Percentiles rank a stretch among this genome's conserved stretches.
Conservation (phyloP, 2,888 invertebrate genomes). For the Stomorhina lunata region DNA sequence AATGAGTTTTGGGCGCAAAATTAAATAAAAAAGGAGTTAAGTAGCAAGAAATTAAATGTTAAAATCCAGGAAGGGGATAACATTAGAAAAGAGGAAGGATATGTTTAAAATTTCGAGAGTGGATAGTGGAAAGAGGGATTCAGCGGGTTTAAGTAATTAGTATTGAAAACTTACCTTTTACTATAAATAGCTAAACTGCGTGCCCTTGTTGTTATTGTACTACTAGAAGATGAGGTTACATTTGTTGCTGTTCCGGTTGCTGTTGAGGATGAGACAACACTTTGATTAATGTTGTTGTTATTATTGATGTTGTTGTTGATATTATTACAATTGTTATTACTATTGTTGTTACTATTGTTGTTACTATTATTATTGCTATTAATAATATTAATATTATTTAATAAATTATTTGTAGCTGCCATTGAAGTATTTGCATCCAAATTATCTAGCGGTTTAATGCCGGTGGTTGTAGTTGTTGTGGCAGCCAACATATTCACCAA, state of each 20-base stretch:
- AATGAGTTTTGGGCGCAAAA: neutral
- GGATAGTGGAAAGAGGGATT: neutral
- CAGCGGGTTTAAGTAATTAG: neutral
- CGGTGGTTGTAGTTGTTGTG: conserved; percentile 34
- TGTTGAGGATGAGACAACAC: conserved; percentile 66
- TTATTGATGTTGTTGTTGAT: conserved; percentile 69
- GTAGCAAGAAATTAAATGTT: no score
- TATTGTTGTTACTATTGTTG: conserved; percentile 50
- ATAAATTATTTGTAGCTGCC: conserved; percentile 65
- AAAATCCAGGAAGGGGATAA: no score
- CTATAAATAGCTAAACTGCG: conserved; percentile 79
- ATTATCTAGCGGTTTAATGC: conserved; percentile 38
- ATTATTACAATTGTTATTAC: conserved; percentile 66
- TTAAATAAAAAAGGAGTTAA: no score
- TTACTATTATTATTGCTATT: conserved; percentile 55
- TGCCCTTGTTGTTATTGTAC: conserved; percentile 73
- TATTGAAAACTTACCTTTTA: conserved; percentile 77
- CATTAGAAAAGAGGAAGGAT: neutral
- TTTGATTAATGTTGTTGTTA: conserved; percentile 68
- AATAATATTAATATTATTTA: conserved; percentile 64
- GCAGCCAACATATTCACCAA: conserved; percentile 70
- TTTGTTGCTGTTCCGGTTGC: conserved; percentile 65
- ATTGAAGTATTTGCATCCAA: conserved; percentile 55
- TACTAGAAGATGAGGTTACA: conserved; percentile 67
- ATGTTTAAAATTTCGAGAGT: no score